Conservation (phyloP, 30 jellyfish, hydroid and myxozoan species). For the Turritopsis dohrnii region DNA sequence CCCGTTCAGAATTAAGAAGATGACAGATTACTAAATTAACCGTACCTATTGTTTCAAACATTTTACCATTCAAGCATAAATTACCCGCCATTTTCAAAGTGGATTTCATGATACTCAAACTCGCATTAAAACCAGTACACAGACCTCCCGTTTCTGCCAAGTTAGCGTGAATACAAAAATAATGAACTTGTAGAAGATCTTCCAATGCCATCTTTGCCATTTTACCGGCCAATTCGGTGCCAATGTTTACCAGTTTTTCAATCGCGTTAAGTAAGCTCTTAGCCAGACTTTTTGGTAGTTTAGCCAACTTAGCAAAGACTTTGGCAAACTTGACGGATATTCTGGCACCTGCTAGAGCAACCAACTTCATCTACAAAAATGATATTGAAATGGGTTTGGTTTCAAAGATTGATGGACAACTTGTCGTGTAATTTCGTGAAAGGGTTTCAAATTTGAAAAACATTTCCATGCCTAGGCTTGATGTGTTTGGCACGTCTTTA, state of each 20-base stretch:
- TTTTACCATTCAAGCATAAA: constrained; percentile 26
- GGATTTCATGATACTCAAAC: constrained; percentile 9
- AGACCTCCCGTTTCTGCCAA: constrained; percentile 19
- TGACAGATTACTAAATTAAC: neutral
- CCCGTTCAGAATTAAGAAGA: too few species aligned
- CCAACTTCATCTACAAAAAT: neutral
- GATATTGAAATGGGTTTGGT: neutral
- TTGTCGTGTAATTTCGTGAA: too few species aligned
- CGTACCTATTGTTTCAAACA: constrained; percentile 13
- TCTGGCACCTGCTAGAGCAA: constrained; percentile 4
- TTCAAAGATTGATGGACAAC: neutral
- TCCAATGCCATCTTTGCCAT: constrained; percentile 4
- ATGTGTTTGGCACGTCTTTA: too few species aligned
- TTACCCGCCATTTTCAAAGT: constrained; percentile 15
- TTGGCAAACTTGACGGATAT: neutral
- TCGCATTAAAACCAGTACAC: constrained; percentile 31
- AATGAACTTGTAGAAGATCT: constrained; percentile 23
- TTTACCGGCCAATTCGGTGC: constrained; percentile 5
- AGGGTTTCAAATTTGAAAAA: too few species aligned
- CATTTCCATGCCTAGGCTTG: too few species aligned
- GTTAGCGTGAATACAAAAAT: constrained; percentile 31
- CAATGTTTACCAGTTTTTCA: constrained; percentile 13
- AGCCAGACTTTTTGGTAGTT: constrained; percentile 18
- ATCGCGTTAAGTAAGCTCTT: neutral
- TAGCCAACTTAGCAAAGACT: constrained; percentile 5